Base-by-base conservation (phyloP, 2,888 invertebrate genomes). In the Hoplodrina ambigua region DNA sequence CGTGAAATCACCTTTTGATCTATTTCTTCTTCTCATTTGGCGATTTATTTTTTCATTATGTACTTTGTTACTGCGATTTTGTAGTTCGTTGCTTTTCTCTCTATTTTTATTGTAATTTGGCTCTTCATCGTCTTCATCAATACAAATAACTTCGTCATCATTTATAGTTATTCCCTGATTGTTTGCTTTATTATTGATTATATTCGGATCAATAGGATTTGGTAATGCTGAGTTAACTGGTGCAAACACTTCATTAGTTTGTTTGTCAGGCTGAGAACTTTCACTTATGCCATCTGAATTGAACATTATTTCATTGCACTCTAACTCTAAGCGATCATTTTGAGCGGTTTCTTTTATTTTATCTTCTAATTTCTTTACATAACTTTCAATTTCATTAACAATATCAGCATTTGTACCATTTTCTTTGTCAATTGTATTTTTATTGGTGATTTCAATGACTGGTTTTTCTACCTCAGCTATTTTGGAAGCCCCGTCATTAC, bases 111-210 rank as follows among this genome's bases (percentile, higher is more conserved):
- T 17, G 19, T 10, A n/a, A n/a, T 33, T 56, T 37, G 75, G 72
- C 69, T 82, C 78, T 54, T 81, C 72, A 55, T 78, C 78, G 17
- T 78, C 78, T 60, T 80, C 77, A 49, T 80, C 81, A 6, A 79
- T 50, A 41, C 77, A 69, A 59, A 70, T 71, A 50, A 70, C 79
- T 6, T 75, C 57, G 25, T 58, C 63, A 37, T 49, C 49, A 55
- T 57, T 20, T 33, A 10, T 10, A 5, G 2, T 10, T 1, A 50
- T 55, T 15, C 49, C 55, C 30, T 33, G 37, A 41, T 25, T 11
- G 37, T 70, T 54, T 17, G 11, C 6, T 55, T 46, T 41, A 41
- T 19, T 30, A 8, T 62, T 55, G 46, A 61, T 57, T 17, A 49
- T 33, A 46, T 62, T 49, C 30, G 55, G 20, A 4, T 33, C 30